A percentile compares a stretch with the other conserved stretches of the same genome.
phyloP scores from a whole-genome alignment of 2,797 vertebrate genomes.

The Hippoglossus hippoglossus region DNA sequence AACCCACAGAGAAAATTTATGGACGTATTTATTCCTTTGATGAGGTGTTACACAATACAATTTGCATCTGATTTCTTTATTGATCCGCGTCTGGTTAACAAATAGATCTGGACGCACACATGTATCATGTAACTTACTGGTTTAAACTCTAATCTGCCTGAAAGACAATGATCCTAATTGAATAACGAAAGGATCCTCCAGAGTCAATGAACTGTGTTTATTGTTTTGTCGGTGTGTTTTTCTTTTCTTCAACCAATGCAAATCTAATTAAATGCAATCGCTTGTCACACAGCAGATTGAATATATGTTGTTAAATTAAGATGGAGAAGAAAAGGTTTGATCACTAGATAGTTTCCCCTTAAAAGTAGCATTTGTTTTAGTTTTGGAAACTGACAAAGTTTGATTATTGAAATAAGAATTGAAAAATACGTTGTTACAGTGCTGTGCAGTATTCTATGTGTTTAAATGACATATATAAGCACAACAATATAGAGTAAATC shows the following conservation, averaged over 20 bases:
- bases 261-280: constrained; percentile 10
- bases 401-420: background rate
- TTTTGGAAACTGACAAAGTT: too few relatives aligned
- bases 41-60: constrained; percentile 42
- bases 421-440: background rate
- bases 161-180: constrained; percentile 23
- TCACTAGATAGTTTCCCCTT: background rate
- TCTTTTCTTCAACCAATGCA: constrained; percentile 12
- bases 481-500: background rate
- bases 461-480: background rate
- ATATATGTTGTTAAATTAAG: constrained; percentile 18
- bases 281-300: constrained; percentile 19
- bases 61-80: constrained; percentile 67
- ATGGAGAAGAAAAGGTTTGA: constrained; percentile 5
- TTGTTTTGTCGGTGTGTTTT: constrained; percentile 13
- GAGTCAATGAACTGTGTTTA: constrained; percentile 6
- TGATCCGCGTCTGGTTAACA: constrained; percentile 41
- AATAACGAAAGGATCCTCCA: constrained; percentile 18
- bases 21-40: constrained; percentile 37
- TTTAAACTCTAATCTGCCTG: constrained; percentile 19
- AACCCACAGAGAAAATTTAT: constrained; percentile 32
- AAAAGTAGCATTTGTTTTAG: constrained; percentile 2
- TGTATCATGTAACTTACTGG: constrained; percentile 1
- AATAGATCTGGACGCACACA: constrained; percentile 24
- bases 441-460: too few relatives aligned